Percentiles rank a stretch among this genome's conserved stretches.
Conservation (phyloP, 2,113 vertebrate genomes). For the Carassius gibelio region DNA sequence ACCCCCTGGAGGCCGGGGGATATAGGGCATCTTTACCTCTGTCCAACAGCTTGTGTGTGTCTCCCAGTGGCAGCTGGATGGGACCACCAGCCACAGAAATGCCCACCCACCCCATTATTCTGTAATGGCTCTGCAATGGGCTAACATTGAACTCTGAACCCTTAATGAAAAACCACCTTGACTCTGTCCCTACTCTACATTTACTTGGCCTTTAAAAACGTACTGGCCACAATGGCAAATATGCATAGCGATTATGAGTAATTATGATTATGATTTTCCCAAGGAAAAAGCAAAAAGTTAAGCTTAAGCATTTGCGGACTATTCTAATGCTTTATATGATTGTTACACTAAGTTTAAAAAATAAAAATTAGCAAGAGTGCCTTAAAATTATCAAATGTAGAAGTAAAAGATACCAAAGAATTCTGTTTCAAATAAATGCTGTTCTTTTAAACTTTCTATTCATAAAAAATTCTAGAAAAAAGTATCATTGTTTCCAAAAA, state of each 20-base stretch:
- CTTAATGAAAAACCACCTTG: constrained; percentile 52
- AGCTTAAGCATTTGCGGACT: neutral
- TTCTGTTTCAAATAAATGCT: no score
- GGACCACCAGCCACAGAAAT: constrained; percentile 64
- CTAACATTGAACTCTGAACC: constrained; percentile 78
- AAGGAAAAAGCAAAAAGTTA: neutral
- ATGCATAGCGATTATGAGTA: neutral
- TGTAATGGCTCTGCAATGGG: constrained; percentile 63
- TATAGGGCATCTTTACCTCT: constrained; percentile 66
- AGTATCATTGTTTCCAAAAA: no score
- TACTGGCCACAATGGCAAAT: neutral
- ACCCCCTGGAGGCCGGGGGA: constrained; percentile 54
- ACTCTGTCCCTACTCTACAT: constrained; percentile 5
- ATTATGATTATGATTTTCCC: neutral
- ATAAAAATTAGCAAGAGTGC: no score
- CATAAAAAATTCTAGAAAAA: no score
- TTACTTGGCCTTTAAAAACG: constrained; percentile 34
- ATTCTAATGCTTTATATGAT: neutral
- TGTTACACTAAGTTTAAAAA: neutral
- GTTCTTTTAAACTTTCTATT: no score
- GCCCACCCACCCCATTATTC: constrained; percentile 65
- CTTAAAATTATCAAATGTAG: no score
- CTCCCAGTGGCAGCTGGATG: constrained; percentile 78
- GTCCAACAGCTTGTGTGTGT: constrained; percentile 74
- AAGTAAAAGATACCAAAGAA: no score